Conservation (phyloP, 2,113 vertebrate species). For the Oryzias celebensis region DNA sequence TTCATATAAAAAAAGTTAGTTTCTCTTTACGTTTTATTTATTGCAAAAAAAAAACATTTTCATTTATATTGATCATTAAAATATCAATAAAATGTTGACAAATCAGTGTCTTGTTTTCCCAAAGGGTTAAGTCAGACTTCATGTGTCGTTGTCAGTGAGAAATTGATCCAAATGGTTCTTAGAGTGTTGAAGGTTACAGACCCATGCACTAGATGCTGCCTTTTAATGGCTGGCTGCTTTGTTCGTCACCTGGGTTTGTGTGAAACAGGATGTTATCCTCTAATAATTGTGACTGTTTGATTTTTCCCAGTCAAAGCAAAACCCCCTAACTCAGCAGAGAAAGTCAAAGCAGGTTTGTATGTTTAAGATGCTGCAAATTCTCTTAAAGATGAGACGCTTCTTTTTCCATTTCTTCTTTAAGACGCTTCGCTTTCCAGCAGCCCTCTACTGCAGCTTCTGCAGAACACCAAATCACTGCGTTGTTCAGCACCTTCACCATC, state of each 20-base stretch:
- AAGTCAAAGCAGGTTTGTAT: conserved; percentile 73
- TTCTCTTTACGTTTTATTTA: too few species aligned
- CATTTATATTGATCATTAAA: too few species aligned
- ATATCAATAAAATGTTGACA: too few species aligned
- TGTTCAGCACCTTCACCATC: conserved; percentile 33
- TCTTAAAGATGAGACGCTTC: conserved; percentile 14
- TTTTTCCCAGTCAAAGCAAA: conserved; percentile 54
- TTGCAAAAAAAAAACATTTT: too few species aligned
- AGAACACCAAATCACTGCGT: neutral
- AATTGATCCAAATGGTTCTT: too few species aligned
- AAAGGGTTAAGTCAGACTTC: too few species aligned
- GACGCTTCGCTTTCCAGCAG: conserved; percentile 18
- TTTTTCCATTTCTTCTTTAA: conserved; percentile 16
- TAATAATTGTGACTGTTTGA: conserved; percentile 54
- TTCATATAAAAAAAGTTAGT: too few species aligned
- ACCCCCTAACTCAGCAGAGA: conserved; percentile 37
- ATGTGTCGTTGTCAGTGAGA: too few species aligned
- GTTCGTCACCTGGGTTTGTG: conserved; percentile 16
- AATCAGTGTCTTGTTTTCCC: too few species aligned
- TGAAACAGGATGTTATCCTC: conserved; percentile 3
- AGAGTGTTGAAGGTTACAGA: too few species aligned
- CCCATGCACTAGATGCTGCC: neutral
- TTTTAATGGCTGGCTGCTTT: conserved; percentile 7
- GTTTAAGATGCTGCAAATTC: conserved; percentile 20
- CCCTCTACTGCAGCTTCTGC: conserved; percentile 16